A percentile compares a stretch with the other conserved stretches of the same genome.
phyloP scores from a whole-genome alignment of 2,797 vertebrate genomes.

The Galagoides demidoff region DNA sequence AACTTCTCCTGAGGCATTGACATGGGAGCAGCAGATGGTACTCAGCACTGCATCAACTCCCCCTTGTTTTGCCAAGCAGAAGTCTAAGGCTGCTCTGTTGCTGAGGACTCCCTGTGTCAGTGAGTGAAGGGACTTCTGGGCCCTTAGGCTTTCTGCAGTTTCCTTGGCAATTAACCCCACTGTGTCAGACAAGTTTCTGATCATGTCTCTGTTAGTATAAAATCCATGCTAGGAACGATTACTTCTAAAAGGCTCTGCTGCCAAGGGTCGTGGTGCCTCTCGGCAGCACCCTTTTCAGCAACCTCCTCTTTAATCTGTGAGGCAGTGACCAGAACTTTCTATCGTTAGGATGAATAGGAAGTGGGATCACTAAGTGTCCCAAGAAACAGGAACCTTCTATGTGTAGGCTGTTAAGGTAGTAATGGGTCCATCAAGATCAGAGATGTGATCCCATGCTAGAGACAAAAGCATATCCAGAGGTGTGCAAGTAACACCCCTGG shows the following conservation, averaged over 20 bases:
- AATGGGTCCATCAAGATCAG: not conserved
- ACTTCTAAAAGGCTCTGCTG: not conserved
- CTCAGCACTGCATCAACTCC: no score
- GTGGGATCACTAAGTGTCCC: not conserved
- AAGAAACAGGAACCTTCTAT: not conserved
- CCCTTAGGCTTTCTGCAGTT: not conserved
- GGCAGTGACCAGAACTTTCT: not conserved
- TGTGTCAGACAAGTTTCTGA: not conserved
- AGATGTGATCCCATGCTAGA: not conserved
- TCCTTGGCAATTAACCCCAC: not conserved
- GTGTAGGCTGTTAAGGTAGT: not conserved
- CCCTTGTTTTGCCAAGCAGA: no score
- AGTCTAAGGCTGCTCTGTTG: no score
- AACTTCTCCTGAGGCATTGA: no score
- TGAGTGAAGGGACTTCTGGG: no score
- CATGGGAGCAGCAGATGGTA: no score
- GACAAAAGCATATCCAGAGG: not conserved
- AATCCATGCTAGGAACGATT: not conserved
- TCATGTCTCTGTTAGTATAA: not conserved
- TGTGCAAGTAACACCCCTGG: not conserved
- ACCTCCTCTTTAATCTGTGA: not conserved
- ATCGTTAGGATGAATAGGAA: not conserved
- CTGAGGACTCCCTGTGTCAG: no score
- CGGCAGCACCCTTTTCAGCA: not conserved
- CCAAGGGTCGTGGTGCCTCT: not conserved